Conservation (phyloP, 2,888 invertebrate species). For the Bhutanitis thaidina region DNA sequence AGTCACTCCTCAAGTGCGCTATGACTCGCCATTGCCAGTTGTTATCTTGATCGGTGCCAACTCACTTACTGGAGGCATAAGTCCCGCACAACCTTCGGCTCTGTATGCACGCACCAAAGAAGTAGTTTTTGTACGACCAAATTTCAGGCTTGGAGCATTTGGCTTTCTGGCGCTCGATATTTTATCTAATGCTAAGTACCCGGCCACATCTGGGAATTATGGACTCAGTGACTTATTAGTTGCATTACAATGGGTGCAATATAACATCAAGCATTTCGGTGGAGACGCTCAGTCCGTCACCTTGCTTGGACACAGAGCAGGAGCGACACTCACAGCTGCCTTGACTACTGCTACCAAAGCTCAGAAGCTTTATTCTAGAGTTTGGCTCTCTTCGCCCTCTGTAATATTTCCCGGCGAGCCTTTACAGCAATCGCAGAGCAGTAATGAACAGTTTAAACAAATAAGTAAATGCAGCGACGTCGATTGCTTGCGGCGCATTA, state of each 20-base stretch:
- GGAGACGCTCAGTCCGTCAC: slow-evolving; percentile 89
- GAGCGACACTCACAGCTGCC: slow-evolving; percentile 90
- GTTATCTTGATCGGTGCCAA: slow-evolving; percentile 91
- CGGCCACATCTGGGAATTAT: slow-evolving; percentile 91
- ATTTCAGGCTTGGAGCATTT: slow-evolving; percentile 88
- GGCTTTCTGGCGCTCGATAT: slow-evolving; percentile 90
- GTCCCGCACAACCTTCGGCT: slow-evolving; percentile 87
- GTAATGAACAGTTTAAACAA: slow-evolving; percentile 81
- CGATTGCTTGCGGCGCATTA: slow-evolving; percentile 77
- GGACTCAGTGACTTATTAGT: slow-evolving; percentile 89
- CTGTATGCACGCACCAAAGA: slow-evolving; percentile 87
- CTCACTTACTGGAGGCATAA: slow-evolving; percentile 87
- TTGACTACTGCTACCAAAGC: slow-evolving; percentile 81
- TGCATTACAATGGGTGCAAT: slow-evolving; percentile 88
- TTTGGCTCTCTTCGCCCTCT: slow-evolving; percentile 90
- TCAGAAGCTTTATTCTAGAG: slow-evolving; percentile 85
- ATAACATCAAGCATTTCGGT: slow-evolving; percentile 91
- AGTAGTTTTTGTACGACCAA: slow-evolving; percentile 92
- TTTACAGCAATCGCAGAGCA: slow-evolving; percentile 79
- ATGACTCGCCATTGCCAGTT: slow-evolving; percentile 89
- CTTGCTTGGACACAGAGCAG: slow-evolving; percentile 90
- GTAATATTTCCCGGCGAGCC: slow-evolving; percentile 85
- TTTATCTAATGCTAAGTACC: slow-evolving; percentile 84
- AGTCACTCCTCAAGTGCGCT: slow-evolving; percentile 89
- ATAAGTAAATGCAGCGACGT: slow-evolving; percentile 77